Conservation (phyloP, 2,797 vertebrate genomes). For the Petrocephalus sullivani region DNA sequence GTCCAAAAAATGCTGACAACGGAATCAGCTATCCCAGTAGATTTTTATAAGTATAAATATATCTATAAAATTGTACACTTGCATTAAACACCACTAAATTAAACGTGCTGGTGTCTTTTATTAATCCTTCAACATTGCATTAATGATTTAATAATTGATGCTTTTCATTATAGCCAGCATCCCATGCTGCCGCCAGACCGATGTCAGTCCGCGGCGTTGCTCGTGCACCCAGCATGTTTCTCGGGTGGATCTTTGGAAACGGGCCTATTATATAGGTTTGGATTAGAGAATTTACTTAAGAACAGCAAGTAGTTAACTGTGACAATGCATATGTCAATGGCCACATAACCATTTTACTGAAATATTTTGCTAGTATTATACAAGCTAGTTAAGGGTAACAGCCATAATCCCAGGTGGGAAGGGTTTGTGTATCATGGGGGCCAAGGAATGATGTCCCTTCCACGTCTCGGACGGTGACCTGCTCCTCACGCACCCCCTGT, state of each 20-base stretch:
- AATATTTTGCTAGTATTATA: neutral
- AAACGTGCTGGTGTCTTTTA: neutral
- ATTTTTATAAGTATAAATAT: constrained; percentile 47
- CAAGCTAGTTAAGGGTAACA: neutral
- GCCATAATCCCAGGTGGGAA: no score
- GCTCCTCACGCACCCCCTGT: neutral
- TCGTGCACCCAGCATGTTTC: neutral
- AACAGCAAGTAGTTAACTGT: neutral
- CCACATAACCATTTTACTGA: neutral
- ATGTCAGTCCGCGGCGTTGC: neutral
- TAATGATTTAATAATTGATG: neutral
- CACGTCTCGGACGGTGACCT: neutral
- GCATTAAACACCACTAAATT: constrained; percentile 59
- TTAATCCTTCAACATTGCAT: neutral
- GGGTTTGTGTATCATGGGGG: no score
- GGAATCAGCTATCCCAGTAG: constrained; percentile 63
- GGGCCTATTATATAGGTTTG: neutral
- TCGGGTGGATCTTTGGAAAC: neutral
- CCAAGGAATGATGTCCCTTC: neutral
- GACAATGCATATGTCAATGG: neutral
- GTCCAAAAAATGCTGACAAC: constrained; percentile 58
- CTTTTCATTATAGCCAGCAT: neutral
- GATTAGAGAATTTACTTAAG: neutral
- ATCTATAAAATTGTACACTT: constrained; percentile 48
- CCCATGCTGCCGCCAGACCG: neutral